These are phyloP conservation scores for Macaca nemestrina DNA, from an alignment of 2,113 vertebrate genomes.

Conservation along the genomic window DNA sequence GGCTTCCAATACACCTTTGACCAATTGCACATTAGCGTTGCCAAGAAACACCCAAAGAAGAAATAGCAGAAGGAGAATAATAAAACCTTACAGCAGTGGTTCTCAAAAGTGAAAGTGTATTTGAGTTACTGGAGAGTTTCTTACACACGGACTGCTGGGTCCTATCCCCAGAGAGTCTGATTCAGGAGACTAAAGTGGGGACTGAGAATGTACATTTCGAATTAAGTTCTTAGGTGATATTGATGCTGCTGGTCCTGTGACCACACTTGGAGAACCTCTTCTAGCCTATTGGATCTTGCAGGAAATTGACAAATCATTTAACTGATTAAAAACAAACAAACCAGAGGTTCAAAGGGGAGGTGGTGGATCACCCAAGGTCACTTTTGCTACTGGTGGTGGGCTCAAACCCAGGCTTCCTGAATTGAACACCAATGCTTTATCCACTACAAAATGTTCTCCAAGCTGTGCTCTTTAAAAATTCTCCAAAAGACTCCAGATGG, in stretches of 20 bases:
- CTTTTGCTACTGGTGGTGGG: background rate
- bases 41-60: background rate
- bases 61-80: background rate
- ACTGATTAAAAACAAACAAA: slow-evolving; percentile 4
- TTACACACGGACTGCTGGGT: background rate
- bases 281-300: background rate
- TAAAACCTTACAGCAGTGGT: background rate
- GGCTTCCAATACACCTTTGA: background rate
- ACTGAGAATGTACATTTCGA: background rate
- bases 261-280: background rate
- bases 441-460: slow-evolving; percentile 46
- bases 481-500: slow-evolving; percentile 73
- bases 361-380: background rate
- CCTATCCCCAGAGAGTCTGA: background rate
- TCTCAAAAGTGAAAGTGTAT: background rate
- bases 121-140: background rate
- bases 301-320: background rate
- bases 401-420: slow-evolving; percentile 15
- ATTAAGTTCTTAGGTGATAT: background rate
- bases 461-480: slow-evolving; percentile 65
- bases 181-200: background rate
- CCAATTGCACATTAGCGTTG: background rate
- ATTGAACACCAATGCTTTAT: background rate
- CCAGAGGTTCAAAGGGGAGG: background rate
- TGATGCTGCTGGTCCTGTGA: background rate